phyloP scores from a whole-genome alignment of 2,113 vertebrate genomes.

The Bungarus multicinctus region DNA sequence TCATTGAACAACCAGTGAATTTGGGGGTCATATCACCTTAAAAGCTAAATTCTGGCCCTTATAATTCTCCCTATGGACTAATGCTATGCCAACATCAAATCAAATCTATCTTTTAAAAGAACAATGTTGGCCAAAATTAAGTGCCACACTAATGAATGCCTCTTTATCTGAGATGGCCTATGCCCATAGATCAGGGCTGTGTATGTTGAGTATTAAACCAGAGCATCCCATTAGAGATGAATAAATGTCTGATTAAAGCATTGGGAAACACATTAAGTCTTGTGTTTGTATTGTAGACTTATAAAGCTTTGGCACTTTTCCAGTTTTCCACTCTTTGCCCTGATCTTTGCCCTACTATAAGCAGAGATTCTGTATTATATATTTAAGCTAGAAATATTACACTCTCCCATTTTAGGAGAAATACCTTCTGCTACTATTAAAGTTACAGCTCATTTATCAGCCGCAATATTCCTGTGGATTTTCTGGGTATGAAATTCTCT shows the following conservation, averaged over 20 bases:
- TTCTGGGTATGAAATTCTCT: background rate
- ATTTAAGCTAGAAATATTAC: conserved; percentile 14
- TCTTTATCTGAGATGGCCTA: background rate
- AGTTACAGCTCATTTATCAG: background rate
- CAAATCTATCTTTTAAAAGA: background rate
- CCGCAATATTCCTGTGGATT: background rate
- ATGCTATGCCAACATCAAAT: background rate
- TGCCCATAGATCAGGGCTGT: conserved; percentile 13
- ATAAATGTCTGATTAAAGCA: conserved; percentile 25
- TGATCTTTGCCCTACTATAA: background rate
- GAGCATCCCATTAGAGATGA: background rate
- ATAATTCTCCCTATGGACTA: background rate
- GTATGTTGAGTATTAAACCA: conserved; percentile 16
- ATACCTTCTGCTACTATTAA: background rate
- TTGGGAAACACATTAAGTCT: conserved; percentile 28
- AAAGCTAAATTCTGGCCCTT: background rate
- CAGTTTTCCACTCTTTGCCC: conserved; percentile 12
- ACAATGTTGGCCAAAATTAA: background rate
- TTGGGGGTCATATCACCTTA: no score
- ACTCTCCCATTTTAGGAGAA: background rate
- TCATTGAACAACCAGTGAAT: background rate
- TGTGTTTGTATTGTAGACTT: background rate
- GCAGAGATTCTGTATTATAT: background rate
- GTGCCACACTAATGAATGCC: background rate
- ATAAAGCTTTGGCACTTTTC: background rate